phyloP scores from a whole-genome alignment of 2,113 vertebrate genomes.

The Semnornis frantzii region DNA sequence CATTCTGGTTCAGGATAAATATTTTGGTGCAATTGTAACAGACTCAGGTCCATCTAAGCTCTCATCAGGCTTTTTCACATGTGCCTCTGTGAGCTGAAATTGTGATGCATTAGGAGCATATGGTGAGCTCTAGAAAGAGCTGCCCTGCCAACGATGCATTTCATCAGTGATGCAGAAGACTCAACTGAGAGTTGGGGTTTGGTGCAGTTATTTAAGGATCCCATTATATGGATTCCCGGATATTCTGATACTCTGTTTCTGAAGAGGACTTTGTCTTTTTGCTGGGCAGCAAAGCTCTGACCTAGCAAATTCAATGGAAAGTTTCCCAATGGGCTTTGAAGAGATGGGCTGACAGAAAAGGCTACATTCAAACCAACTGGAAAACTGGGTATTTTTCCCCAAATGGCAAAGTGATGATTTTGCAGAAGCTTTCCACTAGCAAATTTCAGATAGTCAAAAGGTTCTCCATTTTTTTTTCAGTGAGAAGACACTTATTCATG shows the following conservation, averaged over 20 bases:
- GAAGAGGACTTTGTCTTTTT: neutral
- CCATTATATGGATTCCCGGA: neutral
- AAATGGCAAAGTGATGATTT: neutral
- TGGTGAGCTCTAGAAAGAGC: neutral
- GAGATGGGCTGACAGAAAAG: neutral
- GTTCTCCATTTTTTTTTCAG: neutral
- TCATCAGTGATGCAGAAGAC: neutral
- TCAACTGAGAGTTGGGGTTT: neutral
- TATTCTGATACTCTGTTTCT: neutral
- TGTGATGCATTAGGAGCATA: neutral
- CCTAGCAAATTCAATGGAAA: neutral
- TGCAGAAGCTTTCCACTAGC: conserved; percentile 10
- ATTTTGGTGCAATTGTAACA: neutral
- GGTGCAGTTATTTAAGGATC: neutral
- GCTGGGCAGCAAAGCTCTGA: neutral
- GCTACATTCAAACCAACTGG: neutral
- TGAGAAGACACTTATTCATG: neutral
- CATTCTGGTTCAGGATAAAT: neutral
- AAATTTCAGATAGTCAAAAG: conserved; percentile 1
- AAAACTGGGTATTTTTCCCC: neutral
- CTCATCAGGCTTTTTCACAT: neutral
- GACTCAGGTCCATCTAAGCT: neutral
- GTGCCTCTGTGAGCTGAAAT: neutral
- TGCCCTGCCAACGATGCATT: neutral
- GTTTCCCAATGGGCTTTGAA: neutral